A percentile compares a stretch with the other conserved stretches of the same genome.
Conservation (phyloP, 2,113 vertebrate genomes). For the Oncorhynchus kisutch region DNA sequence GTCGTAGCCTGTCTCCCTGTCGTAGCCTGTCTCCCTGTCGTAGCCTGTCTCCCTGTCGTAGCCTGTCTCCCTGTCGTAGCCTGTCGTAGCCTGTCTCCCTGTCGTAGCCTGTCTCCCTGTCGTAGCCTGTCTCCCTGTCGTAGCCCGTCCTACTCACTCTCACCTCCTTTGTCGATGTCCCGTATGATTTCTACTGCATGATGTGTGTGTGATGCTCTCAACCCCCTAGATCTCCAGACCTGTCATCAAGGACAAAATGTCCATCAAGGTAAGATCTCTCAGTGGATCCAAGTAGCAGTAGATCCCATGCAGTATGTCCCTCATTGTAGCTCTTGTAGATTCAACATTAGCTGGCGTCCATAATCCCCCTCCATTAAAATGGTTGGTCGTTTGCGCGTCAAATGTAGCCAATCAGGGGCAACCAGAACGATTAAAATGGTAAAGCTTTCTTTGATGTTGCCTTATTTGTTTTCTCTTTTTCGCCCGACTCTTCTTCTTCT, state of each 20-base stretch:
- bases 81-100: too few relatives aligned
- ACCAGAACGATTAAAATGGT: not conserved
- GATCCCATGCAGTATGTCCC: slow-evolving; percentile 42
- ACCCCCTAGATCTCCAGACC: slow-evolving; percentile 76
- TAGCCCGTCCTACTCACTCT: not conserved
- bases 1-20: slow-evolving; percentile 5
- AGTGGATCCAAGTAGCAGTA: slow-evolving; percentile 55
- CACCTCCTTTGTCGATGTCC: not conserved
- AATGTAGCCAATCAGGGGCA: not conserved
- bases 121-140: not conserved
- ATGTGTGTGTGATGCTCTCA: slow-evolving; percentile 73
- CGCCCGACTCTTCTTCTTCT: not conserved
- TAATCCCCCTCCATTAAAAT: slow-evolving; percentile 15
- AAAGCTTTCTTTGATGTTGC: not conserved
- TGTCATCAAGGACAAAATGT: slow-evolving; percentile 76
- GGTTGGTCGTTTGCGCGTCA: not conserved
- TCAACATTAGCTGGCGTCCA: slow-evolving; percentile 32
- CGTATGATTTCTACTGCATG: slow-evolving; percentile 18
- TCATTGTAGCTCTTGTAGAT: slow-evolving; percentile 44
- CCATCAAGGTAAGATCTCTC: slow-evolving; percentile 72
- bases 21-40: too few relatives aligned
- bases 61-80: too few relatives aligned
- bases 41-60: too few relatives aligned
- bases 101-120: too few relatives aligned
- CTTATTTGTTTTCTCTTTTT: not conserved